Percentiles rank a stretch among this genome's conserved stretches.
phyloP scores from a whole-genome alignment of 2,113 vertebrate genomes.

The Carlito syrichta region DNA sequence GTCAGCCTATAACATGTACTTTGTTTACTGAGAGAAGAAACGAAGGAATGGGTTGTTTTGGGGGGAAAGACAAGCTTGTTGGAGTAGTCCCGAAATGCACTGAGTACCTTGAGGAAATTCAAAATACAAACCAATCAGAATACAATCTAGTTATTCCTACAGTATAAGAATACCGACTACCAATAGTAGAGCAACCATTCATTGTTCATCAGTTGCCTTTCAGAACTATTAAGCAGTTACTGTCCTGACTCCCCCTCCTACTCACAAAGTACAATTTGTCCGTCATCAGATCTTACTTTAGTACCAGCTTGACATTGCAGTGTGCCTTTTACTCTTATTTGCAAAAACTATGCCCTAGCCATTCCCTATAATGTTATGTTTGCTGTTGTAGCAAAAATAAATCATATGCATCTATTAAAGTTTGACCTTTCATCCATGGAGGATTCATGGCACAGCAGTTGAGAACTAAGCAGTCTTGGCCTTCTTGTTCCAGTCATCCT shows the following conservation, averaged over 20 bases:
- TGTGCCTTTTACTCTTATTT: not conserved
- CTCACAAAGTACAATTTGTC: not conserved
- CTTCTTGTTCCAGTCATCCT: not conserved
- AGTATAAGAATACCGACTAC: not conserved
- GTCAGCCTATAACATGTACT: not conserved
- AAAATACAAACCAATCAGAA: not conserved
- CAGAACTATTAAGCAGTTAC: not conserved
- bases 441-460: not conserved
- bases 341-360: not conserved
- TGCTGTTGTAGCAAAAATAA: not conserved
- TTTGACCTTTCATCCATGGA: not conserved
- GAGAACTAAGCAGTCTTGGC: not conserved
- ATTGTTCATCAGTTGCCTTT: not conserved
- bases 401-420: not conserved
- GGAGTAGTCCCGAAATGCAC: not conserved
- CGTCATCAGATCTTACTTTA: not conserved
- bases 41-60: not conserved
- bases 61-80: not conserved
- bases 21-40: not conserved
- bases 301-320: not conserved
- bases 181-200: not conserved
- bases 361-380: not conserved
- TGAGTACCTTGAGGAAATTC: not conserved
- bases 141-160: not conserved
- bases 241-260: not conserved